Base-by-base conservation (phyloP, 2,888 invertebrate genomes). In the Aethes cnicana region DNA sequence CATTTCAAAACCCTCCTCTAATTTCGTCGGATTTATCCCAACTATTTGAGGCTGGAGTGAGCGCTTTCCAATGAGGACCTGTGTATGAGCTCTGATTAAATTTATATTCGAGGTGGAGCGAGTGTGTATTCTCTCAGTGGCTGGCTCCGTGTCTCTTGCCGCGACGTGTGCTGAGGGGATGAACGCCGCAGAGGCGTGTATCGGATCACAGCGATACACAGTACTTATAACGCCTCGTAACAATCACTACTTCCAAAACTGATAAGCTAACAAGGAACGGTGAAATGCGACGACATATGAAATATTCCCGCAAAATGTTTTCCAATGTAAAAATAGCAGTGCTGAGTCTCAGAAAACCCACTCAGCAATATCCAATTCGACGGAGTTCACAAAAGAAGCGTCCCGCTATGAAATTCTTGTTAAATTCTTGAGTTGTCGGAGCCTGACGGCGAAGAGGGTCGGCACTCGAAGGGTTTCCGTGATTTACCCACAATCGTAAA, bases 381-480 rank as follows among this genome's bases (percentile, higher is more conserved):
- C 36, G 35, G 49, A 50, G 35, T 50, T 23, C 43, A 43, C 42
- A 49, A 42, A 48, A 49, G 49, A 49, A 49, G 35, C 35, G 50
- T 43, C 28, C 50, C 36, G 30, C 28, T 50, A 50, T 52, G 44
- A 52, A 52, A 52, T 39, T 44, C 50, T 37, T 52, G 50, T 44
- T 44, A 44, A 50, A 49, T 50, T 43, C 43, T 50, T 43, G 49
- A 50, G 49, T 43, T 50, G 43, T 50, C 49, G 36, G 43, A 50
- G 43, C 28, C 36, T 50, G 49, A 43, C 49, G 36, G 43, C 28
- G 49, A 50, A 36, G 21, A 50, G 49, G 49, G 49, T 43, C 36
- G 28, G 36, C 25, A 39, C 25, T 50, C 36, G 43, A 50, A 50
- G 49, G 43, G 49, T 50, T 43, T 28, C 25, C 32, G 44, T 52